These are phyloP conservation scores for Eulithis prunata DNA, from an alignment of 2,888 invertebrate genomes.

Conservation along the genomic window DNA sequence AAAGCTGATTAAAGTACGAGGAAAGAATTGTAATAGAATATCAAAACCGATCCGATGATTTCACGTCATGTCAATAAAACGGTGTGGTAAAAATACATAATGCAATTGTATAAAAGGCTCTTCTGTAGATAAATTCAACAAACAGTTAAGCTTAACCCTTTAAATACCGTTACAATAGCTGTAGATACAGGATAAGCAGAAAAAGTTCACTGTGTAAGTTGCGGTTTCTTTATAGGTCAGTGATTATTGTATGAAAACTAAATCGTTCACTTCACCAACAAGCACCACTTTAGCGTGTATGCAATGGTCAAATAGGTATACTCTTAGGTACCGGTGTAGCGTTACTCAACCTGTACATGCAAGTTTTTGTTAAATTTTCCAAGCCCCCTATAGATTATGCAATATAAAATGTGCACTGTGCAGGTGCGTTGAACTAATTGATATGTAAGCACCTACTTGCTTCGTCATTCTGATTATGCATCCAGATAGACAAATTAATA, in stretches of 20 bases:
- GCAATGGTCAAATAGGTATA: constrained; percentile 18
- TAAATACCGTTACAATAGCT: constrained; percentile 15
- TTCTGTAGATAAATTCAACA: neutral
- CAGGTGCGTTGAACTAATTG: constrained; percentile 13
- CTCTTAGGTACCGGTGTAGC: constrained; percentile 19
- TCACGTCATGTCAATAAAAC: too few species aligned
- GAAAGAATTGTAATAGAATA: too few species aligned
- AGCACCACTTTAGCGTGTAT: constrained; percentile 6
- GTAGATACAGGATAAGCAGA: constrained; percentile 8
- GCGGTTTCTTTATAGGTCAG: constrained; percentile 17
- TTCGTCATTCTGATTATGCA: too few species aligned
- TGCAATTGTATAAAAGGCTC: neutral
- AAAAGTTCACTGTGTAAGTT: constrained; percentile 12
- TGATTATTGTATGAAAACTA: constrained; percentile 28
- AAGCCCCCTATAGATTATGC: constrained; percentile 18
- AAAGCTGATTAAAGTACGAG: too few species aligned
- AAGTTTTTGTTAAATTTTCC: constrained; percentile 39
- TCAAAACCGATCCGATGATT: too few species aligned
- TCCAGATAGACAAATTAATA: too few species aligned
- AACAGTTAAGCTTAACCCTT: constrained; percentile 5
- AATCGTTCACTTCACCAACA: constrained; percentile 27
- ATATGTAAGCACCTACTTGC: neutral
- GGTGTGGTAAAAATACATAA: too few species aligned
- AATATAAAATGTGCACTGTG: constrained; percentile 21
- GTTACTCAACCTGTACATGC: constrained; percentile 21